Base-by-base conservation (phyloP, 2,888 invertebrate species). In the Ferrisia virgata region DNA sequence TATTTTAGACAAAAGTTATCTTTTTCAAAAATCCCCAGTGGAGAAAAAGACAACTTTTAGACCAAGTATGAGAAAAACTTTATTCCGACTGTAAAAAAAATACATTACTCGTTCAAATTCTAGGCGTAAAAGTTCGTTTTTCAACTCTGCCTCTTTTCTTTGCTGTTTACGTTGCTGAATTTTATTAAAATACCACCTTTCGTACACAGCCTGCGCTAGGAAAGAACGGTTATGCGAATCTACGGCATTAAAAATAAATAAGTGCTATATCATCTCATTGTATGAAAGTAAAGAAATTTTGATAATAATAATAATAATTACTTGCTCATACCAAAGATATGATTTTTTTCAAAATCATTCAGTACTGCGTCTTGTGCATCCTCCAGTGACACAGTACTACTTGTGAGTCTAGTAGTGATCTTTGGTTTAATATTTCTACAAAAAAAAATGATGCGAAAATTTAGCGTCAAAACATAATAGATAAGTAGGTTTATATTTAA, bases 101-200 rank as follows among this genome's bases (percentile, higher is more conserved):
- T 40, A 9, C 11, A 13, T 58, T 76, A 76, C 72, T 76, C 36
- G 72, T 76, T 76, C 72, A 15, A 76, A 76, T 76, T 76, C 72
- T 22, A 36, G 0, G 0, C 72, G 72, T 22, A 76, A 18, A 18
- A 36, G 18, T 76, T 76, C 33, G 36, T 76, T 76, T 18, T 76
- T 76, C 18, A 76, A 36, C 6, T 76, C n/a, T 8, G 8, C 28
- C 36, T 76, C 72, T 36, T 9, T 76, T 22, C 28, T n/a, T 76
- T 76, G 72, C 9, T 36, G 33, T 76, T 18, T 36, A 3, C 36
- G 72, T 22, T 76, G n/a, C 72, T 76, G 72, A 18, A 76, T 36
- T 76, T 76, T 76, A 22, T 76, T 76, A 18, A 76, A 76, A 76
- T 76, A 76, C 72, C 72, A 76, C 72, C 72, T 76, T 76, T 76